Evolutionary conservation across 2,888 invertebrate species (phyloP), one percentile per base, ranked within the genome.

Genomic region (Leptinotarsa peninsularis): DNA sequence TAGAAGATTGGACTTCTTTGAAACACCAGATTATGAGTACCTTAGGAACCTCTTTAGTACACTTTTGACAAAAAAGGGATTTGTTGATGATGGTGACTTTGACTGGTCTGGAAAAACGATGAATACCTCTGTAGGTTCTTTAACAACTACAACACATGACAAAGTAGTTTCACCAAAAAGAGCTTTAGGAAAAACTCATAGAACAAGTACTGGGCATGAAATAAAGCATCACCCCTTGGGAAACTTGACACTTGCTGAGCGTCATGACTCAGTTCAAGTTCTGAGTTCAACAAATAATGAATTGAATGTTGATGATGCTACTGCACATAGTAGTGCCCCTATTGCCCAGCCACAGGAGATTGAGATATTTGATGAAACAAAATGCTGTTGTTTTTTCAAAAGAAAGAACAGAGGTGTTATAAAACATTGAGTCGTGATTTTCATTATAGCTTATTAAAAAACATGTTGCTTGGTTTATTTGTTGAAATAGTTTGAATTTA

Each of bases 21-120:
- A 99, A 92, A 97, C 98, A 83, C 99, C 99, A 77, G 99, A 99
- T 91, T 99, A 99, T 91, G 98, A 99, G 90, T 98, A 98, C 91
- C 93, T 98, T 89, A 93, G 98, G 87, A 96, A 96, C 89, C 93
- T 98, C 90, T 98, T 98, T 91, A 94, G 94, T 89, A 96, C 96
- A 89, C 92, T 97, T 86, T 96, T 95, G 90, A 95, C 96, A 84
- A 92, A 94, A 84, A 93, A 94, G 89, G 94, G 96, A 82, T 96
- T 94, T 89, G 92, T 93, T 84, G 95, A 96, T 89, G 97, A 97
- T 89, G 95, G 95, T 83, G 96, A 96, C 89, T 97, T 96, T 90
- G 97, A 97, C 90, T 97, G 97, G 97, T 95, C 96, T 89, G 97
- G 96, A 90, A 96, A 96, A 78, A 87, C 88, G 23, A 86, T 87